phyloP scores from a whole-genome alignment of 2,888 invertebrate species.

The Heteropelma amictum region DNA sequence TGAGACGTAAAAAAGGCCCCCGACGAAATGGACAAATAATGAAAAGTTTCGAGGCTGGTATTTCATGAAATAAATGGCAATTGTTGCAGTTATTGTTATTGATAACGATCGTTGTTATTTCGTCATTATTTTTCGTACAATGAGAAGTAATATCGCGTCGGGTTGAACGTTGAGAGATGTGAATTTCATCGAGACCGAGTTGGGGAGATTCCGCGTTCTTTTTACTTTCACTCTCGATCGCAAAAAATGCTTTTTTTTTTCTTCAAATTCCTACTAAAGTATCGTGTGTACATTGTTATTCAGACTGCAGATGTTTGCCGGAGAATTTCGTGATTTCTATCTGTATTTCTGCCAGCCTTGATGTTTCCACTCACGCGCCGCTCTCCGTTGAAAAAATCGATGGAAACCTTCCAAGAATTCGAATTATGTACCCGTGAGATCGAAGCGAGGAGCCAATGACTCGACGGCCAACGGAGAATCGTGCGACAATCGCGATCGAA shows the following conservation, averaged over 20 bases:
- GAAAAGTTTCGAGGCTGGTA: too few species aligned
- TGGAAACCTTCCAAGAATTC: conserved; percentile 39
- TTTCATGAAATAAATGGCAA: too few species aligned
- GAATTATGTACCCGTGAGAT: conserved; percentile 19
- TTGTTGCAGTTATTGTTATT: too few species aligned
- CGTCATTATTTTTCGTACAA: too few species aligned
- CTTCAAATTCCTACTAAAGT: background rate
- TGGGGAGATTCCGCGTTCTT: background rate
- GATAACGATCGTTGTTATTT: too few species aligned
- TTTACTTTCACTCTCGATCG: background rate
- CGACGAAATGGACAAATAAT: too few species aligned
- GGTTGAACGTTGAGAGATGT: too few species aligned
- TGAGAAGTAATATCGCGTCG: too few species aligned
- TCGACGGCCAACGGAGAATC: background rate
- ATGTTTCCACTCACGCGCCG: conserved; percentile 21
- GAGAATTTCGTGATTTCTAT: conserved; percentile 36
- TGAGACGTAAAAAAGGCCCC: background rate
- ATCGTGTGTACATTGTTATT: conserved; percentile 12
- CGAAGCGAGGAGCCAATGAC: background rate
- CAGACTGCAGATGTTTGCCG: background rate
- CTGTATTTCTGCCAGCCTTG: conserved; percentile 6
- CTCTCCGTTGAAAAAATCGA: conserved; percentile 8
- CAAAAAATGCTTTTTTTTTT: background rate
- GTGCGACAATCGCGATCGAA: conserved; percentile 10
- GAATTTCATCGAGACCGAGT: too few species aligned